Base-by-base conservation (phyloP, 2,797 vertebrate genomes). In the Vipera ursinii region DNA sequence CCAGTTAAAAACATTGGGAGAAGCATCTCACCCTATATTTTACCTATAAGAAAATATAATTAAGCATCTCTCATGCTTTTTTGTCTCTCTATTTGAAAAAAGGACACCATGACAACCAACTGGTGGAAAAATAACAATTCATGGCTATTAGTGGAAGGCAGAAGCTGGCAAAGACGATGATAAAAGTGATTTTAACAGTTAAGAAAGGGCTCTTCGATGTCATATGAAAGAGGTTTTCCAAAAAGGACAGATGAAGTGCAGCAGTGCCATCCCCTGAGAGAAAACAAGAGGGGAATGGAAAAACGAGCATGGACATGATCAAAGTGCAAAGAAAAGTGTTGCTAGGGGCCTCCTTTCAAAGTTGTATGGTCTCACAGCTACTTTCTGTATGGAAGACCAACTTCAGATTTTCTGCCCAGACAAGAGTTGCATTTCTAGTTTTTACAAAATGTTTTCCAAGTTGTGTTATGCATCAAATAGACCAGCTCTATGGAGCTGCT, bases 141-240 rank as follows among this genome's bases (percentile, higher is more conserved):
- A 93, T 89, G 95, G 92, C 95, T 96, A 91, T 93, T 93, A 95
- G 94, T 94, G 94, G 95, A 95, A 96, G 96, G 94, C 63, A 94
- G 93, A 94, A 96, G 90, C 92, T 0, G 94, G 94, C 94, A 94
- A 93, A 85, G 26, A 86, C 94, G 91, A 92, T 91, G 82, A 91
- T 95, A 95, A 94, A 96, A 96, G 95, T 94, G 94, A 93, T 93
- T 95, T 92, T 96, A 96, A 96, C 95, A 93, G 92, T 94, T 95
- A 95, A 93, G 94, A 95, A 92, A 91, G 65, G 28, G 87, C 93
- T 93, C 93, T 93, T 91, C 48, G 26, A 86, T 22, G 17, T 44
- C 93, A 90, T 61, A 95, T 95, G 92, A 90, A 63, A 90, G 9
- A 92, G 9, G 65, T 91, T 44, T 15, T 53, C 38, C 86, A 65